Evolutionary conservation across 37 sponge, comb jelly and placozoan genomes (phyloP).

Genomic region (Haliclona indistincta): DNA sequence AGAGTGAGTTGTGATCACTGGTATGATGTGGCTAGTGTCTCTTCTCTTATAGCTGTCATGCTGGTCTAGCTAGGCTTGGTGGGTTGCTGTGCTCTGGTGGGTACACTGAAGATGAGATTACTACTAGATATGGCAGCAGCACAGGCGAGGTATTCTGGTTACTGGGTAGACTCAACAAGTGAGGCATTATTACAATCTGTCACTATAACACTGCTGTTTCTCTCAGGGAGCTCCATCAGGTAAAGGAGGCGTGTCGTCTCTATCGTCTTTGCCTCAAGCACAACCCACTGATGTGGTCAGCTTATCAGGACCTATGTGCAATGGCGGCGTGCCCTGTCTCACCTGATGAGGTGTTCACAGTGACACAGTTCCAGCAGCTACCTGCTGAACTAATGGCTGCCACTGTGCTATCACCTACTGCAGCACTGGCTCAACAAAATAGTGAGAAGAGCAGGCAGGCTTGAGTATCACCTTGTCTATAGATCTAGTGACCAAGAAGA

Average conservation of each 20-base stretch:
- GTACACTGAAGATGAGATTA: slow-evolving; percentile 44
- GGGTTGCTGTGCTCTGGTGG: slow-evolving; percentile 36
- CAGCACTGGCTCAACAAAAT: background rate
- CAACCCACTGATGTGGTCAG: slow-evolving; percentile 92
- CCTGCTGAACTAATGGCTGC: background rate
- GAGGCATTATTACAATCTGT: background rate
- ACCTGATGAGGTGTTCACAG: slow-evolving; percentile 63
- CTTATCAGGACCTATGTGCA: slow-evolving; percentile 72
- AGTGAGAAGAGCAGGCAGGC: background rate
- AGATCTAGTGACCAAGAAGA: background rate
- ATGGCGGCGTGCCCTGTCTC: slow-evolving; percentile 36
- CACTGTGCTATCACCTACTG: slow-evolving; percentile 7
- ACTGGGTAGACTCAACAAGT: slow-evolving; percentile 61
- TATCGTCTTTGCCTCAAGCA: slow-evolving; percentile 65
- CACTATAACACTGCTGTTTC: background rate
- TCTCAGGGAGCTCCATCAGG: slow-evolving; percentile 44
- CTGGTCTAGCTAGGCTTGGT: no score
- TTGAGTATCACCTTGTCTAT: background rate
- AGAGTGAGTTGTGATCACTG: slow-evolving; percentile 43
- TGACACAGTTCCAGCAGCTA: slow-evolving; percentile 44
- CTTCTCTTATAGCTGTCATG: background rate
- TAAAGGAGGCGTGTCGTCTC: slow-evolving; percentile 51
- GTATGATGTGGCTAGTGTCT: no score
- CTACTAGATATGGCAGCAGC: slow-evolving; percentile 26
- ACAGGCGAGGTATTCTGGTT: slow-evolving; percentile 70